A percentile compares a stretch with the other conserved stretches of the same genome.
Evolutionary conservation across 2,888 invertebrate species (phyloP).

Genomic region (Drosophila eohydei): DNA sequence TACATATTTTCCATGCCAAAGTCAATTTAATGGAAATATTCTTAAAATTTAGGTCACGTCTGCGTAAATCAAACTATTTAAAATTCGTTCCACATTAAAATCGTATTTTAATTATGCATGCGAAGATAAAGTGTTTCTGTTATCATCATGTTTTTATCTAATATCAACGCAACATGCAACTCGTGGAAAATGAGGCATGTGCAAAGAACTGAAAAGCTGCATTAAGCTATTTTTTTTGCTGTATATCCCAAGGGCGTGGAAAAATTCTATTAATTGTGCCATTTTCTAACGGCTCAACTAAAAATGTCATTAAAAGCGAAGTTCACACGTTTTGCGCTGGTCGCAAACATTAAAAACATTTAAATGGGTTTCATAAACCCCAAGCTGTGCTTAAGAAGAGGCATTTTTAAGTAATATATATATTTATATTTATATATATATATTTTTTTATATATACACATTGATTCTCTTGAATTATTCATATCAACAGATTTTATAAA

Average conservation of each 20-base stretch:
- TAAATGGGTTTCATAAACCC: neutral
- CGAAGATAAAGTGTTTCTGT: conserved; percentile 32
- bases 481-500: too few species aligned
- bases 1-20: conserved; percentile 18
- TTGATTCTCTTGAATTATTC: too few species aligned
- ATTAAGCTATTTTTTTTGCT: conserved; percentile 7
- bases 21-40: conserved; percentile 7
- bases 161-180: conserved; percentile 58
- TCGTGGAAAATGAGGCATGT: conserved; percentile 52
- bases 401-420: neutral
- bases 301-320: conserved; percentile 42
- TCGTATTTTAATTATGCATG: conserved; percentile 37
- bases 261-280: conserved; percentile 27
- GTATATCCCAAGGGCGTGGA: conserved; percentile 21
- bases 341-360: neutral
- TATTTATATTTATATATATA: neutral
- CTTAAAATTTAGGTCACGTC: conserved; percentile 9
- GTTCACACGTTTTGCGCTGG: conserved; percentile 36
- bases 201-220: conserved; percentile 32
- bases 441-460: neutral
- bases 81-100: conserved; percentile 10
- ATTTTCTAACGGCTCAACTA: conserved; percentile 40
- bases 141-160: conserved; percentile 36
- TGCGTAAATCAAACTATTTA: conserved; percentile 39
- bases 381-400: too few species aligned